Evolutionary conservation across 1,140 invertebrate species (phyloP).

Genomic region (Heliconius congener): DNA sequence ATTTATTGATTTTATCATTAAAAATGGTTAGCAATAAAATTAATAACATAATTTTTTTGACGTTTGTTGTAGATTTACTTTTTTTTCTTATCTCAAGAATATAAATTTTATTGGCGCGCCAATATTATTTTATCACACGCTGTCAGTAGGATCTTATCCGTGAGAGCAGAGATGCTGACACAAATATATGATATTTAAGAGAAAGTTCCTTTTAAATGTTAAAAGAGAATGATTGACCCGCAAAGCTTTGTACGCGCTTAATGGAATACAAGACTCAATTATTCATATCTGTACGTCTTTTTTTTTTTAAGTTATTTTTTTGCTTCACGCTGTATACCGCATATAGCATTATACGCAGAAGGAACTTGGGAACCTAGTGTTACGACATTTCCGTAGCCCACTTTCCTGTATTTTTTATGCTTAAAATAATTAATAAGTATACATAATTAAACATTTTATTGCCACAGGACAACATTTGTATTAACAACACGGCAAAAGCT

Average conservation of each 20-base stretch:
- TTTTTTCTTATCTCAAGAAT: not conserved
- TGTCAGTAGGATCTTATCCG: conserved; percentile 41
- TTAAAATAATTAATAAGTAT: not conserved
- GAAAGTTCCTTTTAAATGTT: conserved; percentile 43
- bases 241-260: not conserved
- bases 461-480: not conserved
- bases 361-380: no score
- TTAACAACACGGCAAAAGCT: not conserved
- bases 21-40: not conserved
- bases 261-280: not conserved
- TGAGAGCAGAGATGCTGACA: conserved; percentile 45
- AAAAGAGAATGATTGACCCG: conserved; percentile 28
- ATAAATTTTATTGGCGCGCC: not conserved
- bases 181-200: conserved; percentile 45
- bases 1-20: not conserved
- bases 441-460: conserved; percentile 2
- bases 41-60: not conserved
- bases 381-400: no score
- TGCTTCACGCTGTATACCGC: no score
- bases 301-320: no score
- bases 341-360: no score
- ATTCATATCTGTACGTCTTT: not conserved
- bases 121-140: conserved; percentile 26
- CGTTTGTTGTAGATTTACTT: not conserved
- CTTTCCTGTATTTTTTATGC: not conserved